A percentile compares a stretch with the other conserved stretches of the same genome.
These are phyloP conservation scores for Miichthys miiuy DNA, from an alignment of 2,797 vertebrate species.

Conservation along the genomic window DNA sequence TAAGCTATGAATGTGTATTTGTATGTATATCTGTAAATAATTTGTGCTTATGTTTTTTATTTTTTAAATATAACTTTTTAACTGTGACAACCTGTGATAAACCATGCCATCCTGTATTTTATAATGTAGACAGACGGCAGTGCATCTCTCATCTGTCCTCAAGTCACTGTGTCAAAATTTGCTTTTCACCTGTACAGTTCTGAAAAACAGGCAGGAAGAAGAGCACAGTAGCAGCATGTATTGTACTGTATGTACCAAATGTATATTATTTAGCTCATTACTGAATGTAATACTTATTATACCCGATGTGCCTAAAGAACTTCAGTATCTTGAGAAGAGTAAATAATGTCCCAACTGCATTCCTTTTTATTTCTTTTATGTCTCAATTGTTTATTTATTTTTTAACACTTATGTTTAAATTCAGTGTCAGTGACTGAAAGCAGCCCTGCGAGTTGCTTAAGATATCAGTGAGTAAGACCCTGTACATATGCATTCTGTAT, in stretches of 20 bases:
- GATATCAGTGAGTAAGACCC: too few relatives aligned
- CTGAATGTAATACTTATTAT: constrained; percentile 27
- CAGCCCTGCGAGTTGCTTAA: too few relatives aligned
- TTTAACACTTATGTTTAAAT: neutral
- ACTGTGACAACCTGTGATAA: neutral
- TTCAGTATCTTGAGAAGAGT: constrained; percentile 14
- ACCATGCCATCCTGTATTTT: constrained; percentile 10
- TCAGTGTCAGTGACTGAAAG: neutral
- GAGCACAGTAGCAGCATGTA: neutral
- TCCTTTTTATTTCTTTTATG: neutral
- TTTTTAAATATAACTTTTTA: constrained; percentile 35
- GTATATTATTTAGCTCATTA: constrained; percentile 22
- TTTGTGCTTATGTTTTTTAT: constrained; percentile 12
- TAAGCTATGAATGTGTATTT: constrained; percentile 43
- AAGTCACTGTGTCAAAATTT: neutral
- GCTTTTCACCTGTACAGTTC: neutral
- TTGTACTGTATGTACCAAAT: constrained; percentile 10
- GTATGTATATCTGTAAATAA: constrained; percentile 54
- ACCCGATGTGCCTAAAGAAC: constrained; percentile 7
- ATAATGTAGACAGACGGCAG: neutral
- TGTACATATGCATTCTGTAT: too few relatives aligned
- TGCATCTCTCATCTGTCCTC: neutral
- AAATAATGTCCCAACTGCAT: constrained; percentile 19
- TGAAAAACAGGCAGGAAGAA: neutral
- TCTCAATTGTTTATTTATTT: neutral